Conservation (phyloP, 2,113 vertebrate species). For the Oxygymnocypris stewartii region DNA sequence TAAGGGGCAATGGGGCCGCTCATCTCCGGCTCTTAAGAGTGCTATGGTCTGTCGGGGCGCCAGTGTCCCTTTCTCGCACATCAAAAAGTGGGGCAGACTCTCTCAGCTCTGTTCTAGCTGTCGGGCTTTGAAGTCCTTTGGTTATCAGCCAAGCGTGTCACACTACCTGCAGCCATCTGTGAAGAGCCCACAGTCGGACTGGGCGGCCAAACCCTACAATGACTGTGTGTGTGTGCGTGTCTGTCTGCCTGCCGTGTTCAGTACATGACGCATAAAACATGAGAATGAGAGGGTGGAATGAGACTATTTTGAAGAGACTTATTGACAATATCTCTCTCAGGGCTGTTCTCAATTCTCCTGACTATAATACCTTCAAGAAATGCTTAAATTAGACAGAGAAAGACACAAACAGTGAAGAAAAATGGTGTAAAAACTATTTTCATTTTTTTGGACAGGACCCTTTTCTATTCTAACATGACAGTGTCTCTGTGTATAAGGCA, state of each 20-base stretch:
- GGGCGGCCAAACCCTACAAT: slow-evolving; percentile 32
- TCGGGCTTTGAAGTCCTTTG: slow-evolving; percentile 59
- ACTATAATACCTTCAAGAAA: slow-evolving; percentile 37
- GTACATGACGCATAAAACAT: slow-evolving; percentile 7
- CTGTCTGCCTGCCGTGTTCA: slow-evolving; percentile 16
- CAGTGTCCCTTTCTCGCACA: slow-evolving; percentile 28
- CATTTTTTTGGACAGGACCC: no score
- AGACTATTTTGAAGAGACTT: neutral
- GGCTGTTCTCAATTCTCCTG: slow-evolving; percentile 1
- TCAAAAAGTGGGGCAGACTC: slow-evolving; percentile 50
- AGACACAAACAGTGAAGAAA: neutral
- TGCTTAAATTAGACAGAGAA: neutral
- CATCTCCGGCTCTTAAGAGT: slow-evolving; percentile 49
- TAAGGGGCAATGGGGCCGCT: slow-evolving; percentile 44
- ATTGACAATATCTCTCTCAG: slow-evolving; percentile 17
- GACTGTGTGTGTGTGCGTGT: slow-evolving; percentile 35
- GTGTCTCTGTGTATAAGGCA: no score
- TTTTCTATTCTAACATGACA: no score
- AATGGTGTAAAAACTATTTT: neutral
- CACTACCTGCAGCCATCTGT: slow-evolving; percentile 56
- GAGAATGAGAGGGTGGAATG: slow-evolving; percentile 1
- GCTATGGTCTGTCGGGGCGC: slow-evolving; percentile 33
- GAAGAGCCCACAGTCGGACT: slow-evolving; percentile 43
- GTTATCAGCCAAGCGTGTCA: slow-evolving; percentile 54
- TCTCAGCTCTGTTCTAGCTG: slow-evolving; percentile 42